phyloP scores from a whole-genome alignment of 2,888 invertebrate species.

The Kuschelorhynchus macadamiae region DNA sequence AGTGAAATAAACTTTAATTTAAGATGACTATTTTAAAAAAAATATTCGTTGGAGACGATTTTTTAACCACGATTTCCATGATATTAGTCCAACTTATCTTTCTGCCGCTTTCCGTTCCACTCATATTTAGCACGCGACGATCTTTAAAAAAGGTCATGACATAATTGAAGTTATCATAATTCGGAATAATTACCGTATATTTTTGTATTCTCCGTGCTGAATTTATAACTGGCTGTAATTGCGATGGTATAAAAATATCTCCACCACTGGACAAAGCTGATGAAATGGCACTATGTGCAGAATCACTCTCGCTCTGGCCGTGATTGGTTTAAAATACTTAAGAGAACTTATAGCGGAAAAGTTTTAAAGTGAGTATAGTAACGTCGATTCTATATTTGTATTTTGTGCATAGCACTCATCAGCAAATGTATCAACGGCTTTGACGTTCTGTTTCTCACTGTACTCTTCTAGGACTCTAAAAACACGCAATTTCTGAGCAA shows the following conservation, averaged over 20 bases:
- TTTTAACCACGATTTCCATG: constrained; percentile 34
- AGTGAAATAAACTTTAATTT: not conserved
- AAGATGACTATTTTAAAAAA: constrained; percentile 38
- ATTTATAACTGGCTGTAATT: constrained; percentile 28
- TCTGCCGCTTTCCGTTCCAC: constrained; percentile 12
- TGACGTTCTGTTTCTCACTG: constrained; percentile 1
- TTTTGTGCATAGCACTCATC: constrained; percentile 9
- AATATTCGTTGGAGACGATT: constrained; percentile 16
- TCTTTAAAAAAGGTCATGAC: constrained; percentile 29
- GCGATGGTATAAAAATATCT: constrained; percentile 33
- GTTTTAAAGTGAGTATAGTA: constrained; percentile 28
- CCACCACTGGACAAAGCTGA: constrained; percentile 20
- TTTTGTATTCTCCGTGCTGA: constrained; percentile 27
- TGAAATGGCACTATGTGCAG: constrained; percentile 21
- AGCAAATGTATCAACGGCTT: not conserved
- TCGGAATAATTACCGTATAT: not conserved
- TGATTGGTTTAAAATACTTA: not conserved
- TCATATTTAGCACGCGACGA: constrained; percentile 7
- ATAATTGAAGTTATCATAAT: too few relatives aligned
- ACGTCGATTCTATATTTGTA: constrained; percentile 13
- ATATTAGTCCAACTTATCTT: constrained; percentile 26
- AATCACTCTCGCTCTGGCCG: too few relatives aligned
- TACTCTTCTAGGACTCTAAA: too few relatives aligned
- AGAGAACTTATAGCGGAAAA: not conserved
- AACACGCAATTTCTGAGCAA: too few relatives aligned